These are phyloP conservation scores for Nothobranchius kuhntae DNA, from an alignment of 2,113 vertebrate genomes.

Conservation along the genomic window DNA sequence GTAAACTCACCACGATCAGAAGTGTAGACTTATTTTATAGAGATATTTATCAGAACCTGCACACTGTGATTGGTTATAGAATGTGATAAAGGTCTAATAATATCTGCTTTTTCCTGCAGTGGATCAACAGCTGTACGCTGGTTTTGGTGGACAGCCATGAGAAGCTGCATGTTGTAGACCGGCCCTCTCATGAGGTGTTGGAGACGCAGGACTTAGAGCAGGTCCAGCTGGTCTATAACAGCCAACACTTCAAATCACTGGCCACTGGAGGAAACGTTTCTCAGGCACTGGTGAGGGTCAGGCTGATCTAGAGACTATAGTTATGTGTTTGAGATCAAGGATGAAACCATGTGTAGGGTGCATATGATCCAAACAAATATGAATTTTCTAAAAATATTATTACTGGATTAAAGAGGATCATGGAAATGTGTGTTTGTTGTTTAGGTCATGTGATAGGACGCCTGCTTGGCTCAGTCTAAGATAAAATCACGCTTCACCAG, in stretches of 20 bases:
- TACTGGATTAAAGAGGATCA: too few species aligned
- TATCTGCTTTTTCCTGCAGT: slow-evolving; percentile 73
- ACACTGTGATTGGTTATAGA: too few species aligned
- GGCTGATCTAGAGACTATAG: background rate
- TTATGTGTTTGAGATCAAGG: background rate
- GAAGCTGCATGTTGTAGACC: slow-evolving; percentile 92
- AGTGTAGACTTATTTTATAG: too few species aligned
- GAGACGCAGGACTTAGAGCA: slow-evolving; percentile 92
- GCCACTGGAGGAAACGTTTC: slow-evolving; percentile 97
- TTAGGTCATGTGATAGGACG: too few species aligned
- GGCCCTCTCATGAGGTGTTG: slow-evolving; percentile 91
- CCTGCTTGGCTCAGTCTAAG: too few species aligned
- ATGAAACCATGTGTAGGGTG: background rate
- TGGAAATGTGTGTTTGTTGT: too few species aligned
- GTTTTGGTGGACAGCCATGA: slow-evolving; percentile 94
- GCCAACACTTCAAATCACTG: slow-evolving; percentile 97
- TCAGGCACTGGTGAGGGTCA: slow-evolving; percentile 88
- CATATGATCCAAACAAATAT: too few species aligned
- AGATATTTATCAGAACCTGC: too few species aligned
- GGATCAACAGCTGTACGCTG: slow-evolving; percentile 93
- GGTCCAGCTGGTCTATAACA: slow-evolving; percentile 95
- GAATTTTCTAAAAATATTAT: too few species aligned
- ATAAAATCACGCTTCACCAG: too few species aligned
- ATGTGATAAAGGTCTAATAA: too few species aligned
- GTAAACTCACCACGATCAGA: too few species aligned